A percentile compares a stretch with the other conserved stretches of the same genome.
These are phyloP conservation scores for Corythucha ciliata DNA, from an alignment of 2,888 invertebrate genomes.

Conservation along the genomic window DNA sequence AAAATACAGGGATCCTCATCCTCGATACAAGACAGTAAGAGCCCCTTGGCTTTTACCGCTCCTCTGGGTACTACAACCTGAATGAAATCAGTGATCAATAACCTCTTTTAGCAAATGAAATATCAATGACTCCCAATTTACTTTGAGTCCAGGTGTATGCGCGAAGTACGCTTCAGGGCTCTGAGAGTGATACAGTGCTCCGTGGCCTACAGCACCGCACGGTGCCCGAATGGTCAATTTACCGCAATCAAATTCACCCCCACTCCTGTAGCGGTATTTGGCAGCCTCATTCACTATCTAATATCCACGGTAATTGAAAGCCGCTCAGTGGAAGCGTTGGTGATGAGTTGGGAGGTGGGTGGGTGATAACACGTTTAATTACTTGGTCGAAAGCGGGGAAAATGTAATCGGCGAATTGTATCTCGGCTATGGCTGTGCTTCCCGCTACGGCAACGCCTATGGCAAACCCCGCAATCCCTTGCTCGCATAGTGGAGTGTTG, in stretches of 20 bases:
- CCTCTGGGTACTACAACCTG: slow-evolving; percentile 90
- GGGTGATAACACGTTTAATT: slow-evolving; percentile 10
- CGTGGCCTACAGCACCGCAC: slow-evolving; percentile 97
- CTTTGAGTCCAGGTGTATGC: slow-evolving; percentile 88
- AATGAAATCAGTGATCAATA: slow-evolving; percentile 28
- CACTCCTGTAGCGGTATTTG: slow-evolving; percentile 88
- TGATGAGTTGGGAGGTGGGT: neutral
- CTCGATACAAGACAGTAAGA: slow-evolving; percentile 77
- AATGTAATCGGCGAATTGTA: slow-evolving; percentile 99
- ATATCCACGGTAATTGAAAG: slow-evolving; percentile 17
- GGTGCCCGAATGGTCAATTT: slow-evolving; percentile 84
- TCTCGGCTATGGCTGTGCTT: slow-evolving; percentile 92
- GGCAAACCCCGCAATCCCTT: slow-evolving; percentile 95
- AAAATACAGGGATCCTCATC: slow-evolving; percentile 87
- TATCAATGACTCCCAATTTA: slow-evolving; percentile 12
- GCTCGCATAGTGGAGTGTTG: slow-evolving; percentile 93
- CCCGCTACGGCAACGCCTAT: slow-evolving; percentile 88
- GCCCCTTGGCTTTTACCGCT: slow-evolving; percentile 89
- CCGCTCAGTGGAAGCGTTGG: neutral
- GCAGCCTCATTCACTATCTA: slow-evolving; percentile 85
- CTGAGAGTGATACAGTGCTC: slow-evolving; percentile 96
- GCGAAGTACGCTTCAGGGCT: slow-evolving; percentile 96
- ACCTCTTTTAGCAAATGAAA: neutral
- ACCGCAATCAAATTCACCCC: slow-evolving; percentile 81
- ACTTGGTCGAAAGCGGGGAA: slow-evolving; percentile 98